A percentile compares a stretch with the other conserved stretches of the same genome.
These are phyloP conservation scores for Elymnias hypermnestra DNA, from an alignment of 1,140 invertebrate species.

Conservation along the genomic window DNA sequence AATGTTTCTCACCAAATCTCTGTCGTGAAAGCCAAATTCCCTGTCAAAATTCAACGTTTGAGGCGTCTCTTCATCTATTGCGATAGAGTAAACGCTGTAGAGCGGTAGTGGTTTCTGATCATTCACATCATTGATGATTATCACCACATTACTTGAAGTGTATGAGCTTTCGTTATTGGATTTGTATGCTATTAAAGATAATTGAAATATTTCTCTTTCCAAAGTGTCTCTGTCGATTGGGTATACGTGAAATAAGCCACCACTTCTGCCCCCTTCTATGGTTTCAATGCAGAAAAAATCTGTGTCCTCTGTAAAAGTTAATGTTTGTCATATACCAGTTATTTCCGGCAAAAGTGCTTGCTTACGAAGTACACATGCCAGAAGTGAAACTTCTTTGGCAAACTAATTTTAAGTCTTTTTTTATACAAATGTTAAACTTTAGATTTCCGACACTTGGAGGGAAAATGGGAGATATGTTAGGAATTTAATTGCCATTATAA, in stretches of 20 bases:
- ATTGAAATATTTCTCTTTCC: slow-evolving; percentile 71
- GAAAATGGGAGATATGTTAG: too few relatives aligned
- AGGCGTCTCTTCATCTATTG: slow-evolving; percentile 66
- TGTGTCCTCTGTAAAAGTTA: slow-evolving; percentile 28
- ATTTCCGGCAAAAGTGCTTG: too few relatives aligned
- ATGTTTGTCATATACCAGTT: too few relatives aligned
- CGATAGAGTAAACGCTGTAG: slow-evolving; percentile 39
- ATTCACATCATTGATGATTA: slow-evolving; percentile 77
- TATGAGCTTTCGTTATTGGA: slow-evolving; percentile 50
- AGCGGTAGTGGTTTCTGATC: slow-evolving; percentile 71
- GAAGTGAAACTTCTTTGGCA: too few relatives aligned
- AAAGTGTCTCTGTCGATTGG: slow-evolving; percentile 74
- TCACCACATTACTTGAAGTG: slow-evolving; percentile 51
- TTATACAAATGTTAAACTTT: too few relatives aligned
- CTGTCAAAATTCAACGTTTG: slow-evolving; percentile 57
- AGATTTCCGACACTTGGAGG: too few relatives aligned
- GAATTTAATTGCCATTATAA: too few relatives aligned
- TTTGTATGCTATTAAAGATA: slow-evolving; percentile 75
- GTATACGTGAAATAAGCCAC: slow-evolving; percentile 61
- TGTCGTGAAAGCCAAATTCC: slow-evolving; percentile 71
- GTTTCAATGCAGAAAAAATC: slow-evolving; percentile 56
- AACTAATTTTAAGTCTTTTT: too few relatives aligned
- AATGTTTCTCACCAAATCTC: slow-evolving; percentile 69
- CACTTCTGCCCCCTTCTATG: slow-evolving; percentile 43
- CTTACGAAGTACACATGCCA: too few relatives aligned